These are phyloP conservation scores for Anthopleura xanthogrammica DNA, from an alignment of 92 coral and sea anemone genomes.

Conservation along the genomic window DNA sequence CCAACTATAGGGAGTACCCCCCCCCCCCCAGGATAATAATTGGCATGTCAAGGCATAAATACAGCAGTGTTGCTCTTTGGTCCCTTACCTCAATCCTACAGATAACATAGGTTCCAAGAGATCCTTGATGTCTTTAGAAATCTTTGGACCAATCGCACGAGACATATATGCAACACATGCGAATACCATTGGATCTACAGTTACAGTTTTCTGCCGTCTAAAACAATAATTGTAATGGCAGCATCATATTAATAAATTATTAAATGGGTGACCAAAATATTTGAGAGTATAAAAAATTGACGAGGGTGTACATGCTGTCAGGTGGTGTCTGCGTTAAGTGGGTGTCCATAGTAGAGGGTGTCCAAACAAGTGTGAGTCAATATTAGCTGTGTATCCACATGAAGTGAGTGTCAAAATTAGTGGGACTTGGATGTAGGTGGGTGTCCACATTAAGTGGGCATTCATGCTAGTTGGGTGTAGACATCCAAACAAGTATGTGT, in stretches of 20 bases:
- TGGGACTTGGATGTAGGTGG: too few relatives aligned
- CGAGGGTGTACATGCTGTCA: too few relatives aligned
- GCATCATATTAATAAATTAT: not conserved
- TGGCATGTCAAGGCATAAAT: not conserved
- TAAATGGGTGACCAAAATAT: not conserved
- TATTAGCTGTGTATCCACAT: too few relatives aligned
- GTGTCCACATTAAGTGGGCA: too few relatives aligned
- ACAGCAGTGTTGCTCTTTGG: not conserved
- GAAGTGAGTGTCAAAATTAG: too few relatives aligned
- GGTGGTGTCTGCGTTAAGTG: too few relatives aligned
- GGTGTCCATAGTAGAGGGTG: too few relatives aligned
- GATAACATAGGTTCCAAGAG: constrained; percentile 93
- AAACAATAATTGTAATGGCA: not conserved
- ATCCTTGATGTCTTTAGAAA: constrained; percentile 91
- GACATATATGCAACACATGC: constrained; percentile 99
- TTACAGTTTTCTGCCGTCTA: constrained; percentile 83
- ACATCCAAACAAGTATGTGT: too few relatives aligned
- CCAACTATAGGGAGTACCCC: too few relatives aligned
- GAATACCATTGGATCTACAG: constrained; percentile 99
- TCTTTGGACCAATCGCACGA: constrained; percentile 93
- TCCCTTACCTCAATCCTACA: constrained; percentile 77
- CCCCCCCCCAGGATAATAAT: too few relatives aligned
- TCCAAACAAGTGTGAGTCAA: too few relatives aligned
- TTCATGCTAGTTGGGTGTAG: too few relatives aligned
- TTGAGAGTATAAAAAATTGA: not conserved